Base-by-base conservation (phyloP, 2,888 invertebrate species). In the Dugesia japonica region DNA sequence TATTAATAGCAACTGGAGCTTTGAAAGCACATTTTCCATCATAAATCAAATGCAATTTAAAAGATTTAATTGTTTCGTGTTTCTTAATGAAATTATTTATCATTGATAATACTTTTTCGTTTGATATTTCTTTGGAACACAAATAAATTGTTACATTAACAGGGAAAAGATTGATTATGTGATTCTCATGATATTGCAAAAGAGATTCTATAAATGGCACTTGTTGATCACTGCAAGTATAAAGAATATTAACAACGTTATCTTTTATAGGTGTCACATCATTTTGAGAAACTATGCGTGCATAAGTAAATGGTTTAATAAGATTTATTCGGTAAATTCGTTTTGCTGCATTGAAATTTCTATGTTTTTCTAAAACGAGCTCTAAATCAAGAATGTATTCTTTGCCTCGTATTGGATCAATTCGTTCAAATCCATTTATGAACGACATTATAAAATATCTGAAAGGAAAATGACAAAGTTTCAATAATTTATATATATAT, bases 381-480 rank as follows among this genome's bases (percentile, higher is more conserved):
- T 74, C 56, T 28, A 74, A 26, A 26, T 74, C 31, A 23, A 74
- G 15, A 15, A 74, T 33, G 38, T 74, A 74, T 71, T 74, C 74
- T 74, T 74, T 74, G 20, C 74, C 74, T 26, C 74, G 38, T n/a
- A 74, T 1, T 28, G 74, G 74, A 27, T 74, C 74, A 71, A 74
- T 74, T 26, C 74, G 74, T 13, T 74, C 74, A 28, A 28, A 74
- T 26, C 74, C 74, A 71, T 23, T 26, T 26, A 26, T 23, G 4
- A 74, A 28, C n/a, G 23, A 26, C 20, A 4, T 27, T 27, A 33
- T 20, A 4, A 27, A 13, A 71, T 71, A 71, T n/a, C 71, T 71
- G n/a, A n/a, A n/a, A n/a, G n/a, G n/a, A n/a, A n/a, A n/a, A n/a
- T n/a, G n/a, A n/a, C n/a, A n/a, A n/a, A n/a, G n/a, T n/a, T n/a